phyloP scores from a whole-genome alignment of 2,113 vertebrate species.

The Ameiurus melas region DNA sequence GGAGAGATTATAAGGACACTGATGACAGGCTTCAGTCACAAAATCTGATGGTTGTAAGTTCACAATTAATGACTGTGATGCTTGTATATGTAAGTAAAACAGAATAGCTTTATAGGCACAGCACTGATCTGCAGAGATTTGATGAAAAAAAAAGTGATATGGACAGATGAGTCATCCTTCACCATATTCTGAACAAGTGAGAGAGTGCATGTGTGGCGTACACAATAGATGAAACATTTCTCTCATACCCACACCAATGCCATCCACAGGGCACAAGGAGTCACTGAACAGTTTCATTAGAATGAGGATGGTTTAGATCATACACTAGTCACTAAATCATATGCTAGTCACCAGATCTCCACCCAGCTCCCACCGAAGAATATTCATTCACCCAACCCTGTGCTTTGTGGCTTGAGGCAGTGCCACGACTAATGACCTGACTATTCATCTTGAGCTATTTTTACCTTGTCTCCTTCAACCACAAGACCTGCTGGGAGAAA shows the following conservation, averaged over 20 bases:
- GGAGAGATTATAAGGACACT: not conserved
- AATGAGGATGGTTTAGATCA: not conserved
- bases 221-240: not conserved
- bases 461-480: constrained; percentile 41
- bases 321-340: not conserved
- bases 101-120: not conserved
- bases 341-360: not conserved
- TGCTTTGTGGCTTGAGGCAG: constrained; percentile 13
- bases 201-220: not conserved
- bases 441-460: constrained; percentile 54
- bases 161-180: not conserved
- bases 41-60: not conserved
- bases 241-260: not conserved
- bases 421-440: constrained; percentile 26
- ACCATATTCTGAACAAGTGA: not conserved
- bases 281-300: not conserved
- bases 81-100: not conserved
- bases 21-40: not conserved
- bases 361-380: not conserved
- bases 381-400: not conserved
- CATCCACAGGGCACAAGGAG: not conserved
- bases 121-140: not conserved
- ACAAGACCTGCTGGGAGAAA: constrained; percentile 40
- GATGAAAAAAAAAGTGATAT: not conserved
- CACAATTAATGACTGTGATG: not conserved